Percentiles rank a stretch among this genome's conserved stretches.
Conservation (phyloP, 1,140 invertebrate species). For the Zaprionus nigranus region DNA sequence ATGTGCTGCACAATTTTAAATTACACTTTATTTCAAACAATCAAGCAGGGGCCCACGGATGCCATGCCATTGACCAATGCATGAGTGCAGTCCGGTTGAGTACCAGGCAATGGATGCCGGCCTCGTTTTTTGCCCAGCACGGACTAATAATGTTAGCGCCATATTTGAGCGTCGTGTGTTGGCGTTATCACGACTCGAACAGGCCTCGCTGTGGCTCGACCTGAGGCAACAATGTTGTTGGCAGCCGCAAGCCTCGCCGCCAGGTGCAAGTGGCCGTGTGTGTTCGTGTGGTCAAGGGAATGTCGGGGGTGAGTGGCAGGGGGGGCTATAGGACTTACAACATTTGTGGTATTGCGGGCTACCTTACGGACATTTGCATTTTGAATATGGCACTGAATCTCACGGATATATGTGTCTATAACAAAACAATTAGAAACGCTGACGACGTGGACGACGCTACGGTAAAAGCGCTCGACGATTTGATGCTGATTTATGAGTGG, state of each 20-base stretch:
- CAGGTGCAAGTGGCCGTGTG: slow-evolving; percentile 58
- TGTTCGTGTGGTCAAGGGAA: slow-evolving; percentile 14
- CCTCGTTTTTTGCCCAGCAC: not conserved
- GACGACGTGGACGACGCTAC: slow-evolving; percentile 33
- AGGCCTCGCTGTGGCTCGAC: slow-evolving; percentile 6
- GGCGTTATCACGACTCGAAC: slow-evolving; percentile 60
- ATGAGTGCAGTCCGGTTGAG: not conserved
- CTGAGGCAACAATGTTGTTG: slow-evolving; percentile 66
- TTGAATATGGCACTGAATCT: slow-evolving; percentile 56
- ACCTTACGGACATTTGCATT: slow-evolving; percentile 71
- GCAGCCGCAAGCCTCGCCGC: slow-evolving; percentile 51
- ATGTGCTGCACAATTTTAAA: slow-evolving; percentile 27
- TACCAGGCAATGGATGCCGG: not conserved
- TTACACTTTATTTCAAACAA: slow-evolving; percentile 38
- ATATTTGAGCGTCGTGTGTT: slow-evolving; percentile 64
- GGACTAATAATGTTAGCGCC: slow-evolving; percentile 69
- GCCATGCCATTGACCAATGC: not conserved
- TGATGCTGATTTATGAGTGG: slow-evolving; percentile 75
- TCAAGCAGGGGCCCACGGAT: slow-evolving; percentile 24
- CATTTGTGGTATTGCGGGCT: slow-evolving; percentile 59
- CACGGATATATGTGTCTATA: slow-evolving; percentile 82
- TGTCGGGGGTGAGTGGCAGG: not conserved
- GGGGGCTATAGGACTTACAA: slow-evolving; percentile 54
- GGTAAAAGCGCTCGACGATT: slow-evolving; percentile 74
- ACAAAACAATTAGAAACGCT: slow-evolving; percentile 78